A percentile compares a stretch with the other conserved stretches of the same genome.
These are phyloP conservation scores for Collichthys lucidus DNA, from an alignment of 2,113 vertebrate genomes.

Conservation along the genomic window DNA sequence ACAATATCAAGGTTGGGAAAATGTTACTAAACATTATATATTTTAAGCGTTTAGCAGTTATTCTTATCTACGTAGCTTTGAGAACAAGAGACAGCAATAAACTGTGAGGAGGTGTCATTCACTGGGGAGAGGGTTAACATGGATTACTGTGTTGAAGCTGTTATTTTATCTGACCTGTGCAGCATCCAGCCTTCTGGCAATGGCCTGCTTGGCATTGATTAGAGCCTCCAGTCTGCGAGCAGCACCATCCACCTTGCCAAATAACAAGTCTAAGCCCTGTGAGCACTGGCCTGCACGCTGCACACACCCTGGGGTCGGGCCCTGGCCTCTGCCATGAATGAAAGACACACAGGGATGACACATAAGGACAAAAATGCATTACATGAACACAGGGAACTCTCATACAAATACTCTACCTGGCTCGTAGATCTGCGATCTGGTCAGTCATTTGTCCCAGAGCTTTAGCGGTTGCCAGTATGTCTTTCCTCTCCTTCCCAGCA, in stretches of 20 bases:
- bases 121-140: conserved; percentile 15
- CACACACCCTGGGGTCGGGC: conserved; percentile 89
- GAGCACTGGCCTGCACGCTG: conserved; percentile 95
- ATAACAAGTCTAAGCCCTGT: conserved; percentile 94
- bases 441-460: conserved; percentile 96
- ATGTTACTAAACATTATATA: background rate
- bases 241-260: conserved; percentile 94
- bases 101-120: background rate
- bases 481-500: conserved; percentile 94
- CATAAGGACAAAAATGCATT: conserved; percentile 16
- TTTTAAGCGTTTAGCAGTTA: background rate
- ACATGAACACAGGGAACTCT: background rate
- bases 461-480: conserved; percentile 92
- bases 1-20: background rate
- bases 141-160: conserved; percentile 35
- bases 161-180: conserved; percentile 89
- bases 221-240: conserved; percentile 94
- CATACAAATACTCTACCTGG: conserved; percentile 82
- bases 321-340: conserved; percentile 88
- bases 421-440: conserved; percentile 92
- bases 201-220: conserved; percentile 96
- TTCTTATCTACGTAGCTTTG: background rate
- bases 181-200: conserved; percentile 95
- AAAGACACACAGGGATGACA: conserved; percentile 36
- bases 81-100: background rate